phyloP scores from a whole-genome alignment of 2,797 vertebrate species.

The Clarias laeviceps region DNA sequence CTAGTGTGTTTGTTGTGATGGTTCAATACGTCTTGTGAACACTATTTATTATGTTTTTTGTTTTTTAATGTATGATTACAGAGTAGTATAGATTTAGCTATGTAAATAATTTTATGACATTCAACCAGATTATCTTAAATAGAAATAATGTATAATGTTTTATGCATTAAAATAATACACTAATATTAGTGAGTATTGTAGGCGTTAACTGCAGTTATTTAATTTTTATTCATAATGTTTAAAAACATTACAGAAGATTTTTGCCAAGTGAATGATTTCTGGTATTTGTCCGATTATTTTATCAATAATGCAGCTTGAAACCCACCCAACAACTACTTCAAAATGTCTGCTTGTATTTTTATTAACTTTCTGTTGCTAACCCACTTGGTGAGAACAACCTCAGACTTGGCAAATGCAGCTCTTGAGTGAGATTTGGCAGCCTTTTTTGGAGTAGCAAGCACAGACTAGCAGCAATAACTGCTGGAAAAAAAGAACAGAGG shows the following conservation, averaged over 20 bases:
- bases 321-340: too few species aligned
- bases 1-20: too few species aligned
- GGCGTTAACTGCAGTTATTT: not conserved
- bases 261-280: too few species aligned
- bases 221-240: not conserved
- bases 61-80: not conserved
- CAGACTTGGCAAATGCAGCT: conserved; percentile 62
- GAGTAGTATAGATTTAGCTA: not conserved
- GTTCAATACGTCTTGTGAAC: not conserved
- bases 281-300: not conserved
- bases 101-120: not conserved
- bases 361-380: conserved; percentile 44
- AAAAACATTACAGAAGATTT: not conserved
- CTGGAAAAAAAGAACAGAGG: not conserved
- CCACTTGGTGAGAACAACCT: conserved; percentile 47
- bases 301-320: not conserved
- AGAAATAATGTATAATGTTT: not conserved
- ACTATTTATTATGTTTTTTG: not conserved
- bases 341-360: conserved; percentile 21
- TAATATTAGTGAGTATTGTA: not conserved
- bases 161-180: not conserved
- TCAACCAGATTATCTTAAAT: too few species aligned
- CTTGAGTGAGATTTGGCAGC: conserved; percentile 60
- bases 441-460: conserved; percentile 55
- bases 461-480: conserved; percentile 23